These are phyloP conservation scores for Cephalopachus bancanus DNA, from an alignment of 2,797 vertebrate genomes.

Conservation along the genomic window DNA sequence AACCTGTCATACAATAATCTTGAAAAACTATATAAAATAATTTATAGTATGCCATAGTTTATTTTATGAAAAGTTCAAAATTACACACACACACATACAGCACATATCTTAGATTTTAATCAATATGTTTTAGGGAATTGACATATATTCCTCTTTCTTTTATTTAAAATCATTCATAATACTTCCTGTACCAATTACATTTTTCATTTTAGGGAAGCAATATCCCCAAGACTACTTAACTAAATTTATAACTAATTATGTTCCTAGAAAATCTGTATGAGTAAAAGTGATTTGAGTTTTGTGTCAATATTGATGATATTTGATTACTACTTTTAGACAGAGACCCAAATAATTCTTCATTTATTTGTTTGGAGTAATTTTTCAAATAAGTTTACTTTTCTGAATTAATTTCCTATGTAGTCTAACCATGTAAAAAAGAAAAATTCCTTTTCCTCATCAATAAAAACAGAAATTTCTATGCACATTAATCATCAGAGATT, in stretches of 20 bases:
- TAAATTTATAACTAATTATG: conserved; percentile 5
- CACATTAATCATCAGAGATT: neutral
- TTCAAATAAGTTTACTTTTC: conserved; percentile 36
- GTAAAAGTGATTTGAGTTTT: conserved; percentile 49
- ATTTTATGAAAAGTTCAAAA: neutral
- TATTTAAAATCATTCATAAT: neutral
- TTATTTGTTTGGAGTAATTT: conserved; percentile 44
- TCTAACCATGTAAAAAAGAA: neutral
- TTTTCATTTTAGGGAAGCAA: conserved; percentile 46
- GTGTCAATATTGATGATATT: neutral
- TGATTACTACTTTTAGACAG: conserved; percentile 6
- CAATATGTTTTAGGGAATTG: neutral
- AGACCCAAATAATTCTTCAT: conserved; percentile 26
- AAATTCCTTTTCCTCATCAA: neutral
- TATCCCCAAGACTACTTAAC: conserved; percentile 22
- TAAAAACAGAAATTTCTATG: conserved; percentile 1
- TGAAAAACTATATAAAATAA: neutral
- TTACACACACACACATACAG: neutral
- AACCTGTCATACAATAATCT: conserved; percentile 16
- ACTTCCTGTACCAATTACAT: neutral
- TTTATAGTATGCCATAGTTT: neutral
- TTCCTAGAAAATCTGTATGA: neutral
- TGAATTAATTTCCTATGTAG: neutral
- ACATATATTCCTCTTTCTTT: neutral
- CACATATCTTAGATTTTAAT: neutral